Evolutionary conservation across 2,888 invertebrate genomes (phyloP).

Genomic region (Oxytorus armatus): DNA sequence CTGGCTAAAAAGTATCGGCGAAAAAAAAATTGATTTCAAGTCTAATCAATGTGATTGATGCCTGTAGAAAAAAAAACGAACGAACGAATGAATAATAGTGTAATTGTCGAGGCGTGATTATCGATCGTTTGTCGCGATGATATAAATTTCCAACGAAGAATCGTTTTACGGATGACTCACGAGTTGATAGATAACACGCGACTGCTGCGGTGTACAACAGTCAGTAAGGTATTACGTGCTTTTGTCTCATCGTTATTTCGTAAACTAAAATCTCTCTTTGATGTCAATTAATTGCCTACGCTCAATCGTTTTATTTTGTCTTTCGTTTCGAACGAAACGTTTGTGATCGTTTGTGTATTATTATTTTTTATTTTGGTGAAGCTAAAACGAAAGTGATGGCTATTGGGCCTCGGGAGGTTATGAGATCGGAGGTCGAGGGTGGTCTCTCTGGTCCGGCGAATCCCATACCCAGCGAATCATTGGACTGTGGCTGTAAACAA

Average conservation of each 20-base stretch:
- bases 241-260: not conserved
- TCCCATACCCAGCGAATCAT: constrained; percentile 79
- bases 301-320: too few relatives aligned
- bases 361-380: not conserved
- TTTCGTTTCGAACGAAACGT: too few relatives aligned
- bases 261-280: too few relatives aligned
- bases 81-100: not conserved
- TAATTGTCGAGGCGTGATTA: constrained; percentile 19
- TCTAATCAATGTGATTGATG: not conserved
- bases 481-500: constrained; percentile 82
- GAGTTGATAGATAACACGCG: constrained; percentile 54
- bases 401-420: constrained; percentile 78
- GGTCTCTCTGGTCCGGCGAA: constrained; percentile 81
- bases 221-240: not conserved
- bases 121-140: constrained; percentile 49
- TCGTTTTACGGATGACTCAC: constrained; percentile 60
- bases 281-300: too few relatives aligned
- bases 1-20: not conserved
- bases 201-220: constrained; percentile 14
- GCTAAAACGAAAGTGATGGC: constrained; percentile 74
- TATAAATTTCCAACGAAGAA: constrained; percentile 52
- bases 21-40: not conserved
- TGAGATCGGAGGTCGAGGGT: constrained; percentile 80
- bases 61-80: too few relatives aligned
- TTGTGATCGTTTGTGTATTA: not conserved